Evolutionary conservation across 2,888 invertebrate species (phyloP), one percentile per base, ranked within the genome.

Genomic region (Macaria notata): DNA sequence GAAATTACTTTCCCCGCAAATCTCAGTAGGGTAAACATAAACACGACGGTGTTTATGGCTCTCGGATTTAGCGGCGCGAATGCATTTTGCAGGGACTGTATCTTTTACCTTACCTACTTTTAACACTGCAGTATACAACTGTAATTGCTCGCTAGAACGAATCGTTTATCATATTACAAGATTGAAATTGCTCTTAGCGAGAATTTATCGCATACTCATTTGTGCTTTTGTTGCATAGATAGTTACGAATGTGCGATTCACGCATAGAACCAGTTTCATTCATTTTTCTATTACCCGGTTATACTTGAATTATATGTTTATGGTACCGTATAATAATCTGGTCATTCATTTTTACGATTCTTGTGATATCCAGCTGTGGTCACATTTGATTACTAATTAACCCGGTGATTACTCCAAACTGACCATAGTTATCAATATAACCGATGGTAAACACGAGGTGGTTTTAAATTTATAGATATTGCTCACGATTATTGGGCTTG

Each of bases 71-170:
- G 79, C 75, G 76, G 78, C 61, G 66, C 67, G 71, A 73, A 70
- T 72, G 75, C 74, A 74, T 75, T 19, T 75, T 41, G n/a, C 4
- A 8, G 9, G 41, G 8, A 69, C 69, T 70, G 64, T 68, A 68
- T 70, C 61, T 69, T 66, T 71, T 76, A 76, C 73, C 67, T 74
- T 77, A 78, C 67, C 73, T 77, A 78, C 75, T 73, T 75, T 76
- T 70, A 62, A 62, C 76, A 72, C 75, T 74, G 69, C 73, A 1
- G 19, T 64, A 63, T 65, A 73, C 56, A 68, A 54, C 62, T 67
- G 76, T 88, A 87, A 88, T 88, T 87, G 83, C 77, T 73, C 75
- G 70, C 82, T 80, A 66, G 84, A 86, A 85, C 88, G 79, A 88
- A 88, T 88, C 82, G 83, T 82, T 86, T 87, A 86, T 86, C 84